Evolutionary conservation across 64 coral and sea anemone species (phyloP).

Genomic region (Porites australiensis): DNA sequence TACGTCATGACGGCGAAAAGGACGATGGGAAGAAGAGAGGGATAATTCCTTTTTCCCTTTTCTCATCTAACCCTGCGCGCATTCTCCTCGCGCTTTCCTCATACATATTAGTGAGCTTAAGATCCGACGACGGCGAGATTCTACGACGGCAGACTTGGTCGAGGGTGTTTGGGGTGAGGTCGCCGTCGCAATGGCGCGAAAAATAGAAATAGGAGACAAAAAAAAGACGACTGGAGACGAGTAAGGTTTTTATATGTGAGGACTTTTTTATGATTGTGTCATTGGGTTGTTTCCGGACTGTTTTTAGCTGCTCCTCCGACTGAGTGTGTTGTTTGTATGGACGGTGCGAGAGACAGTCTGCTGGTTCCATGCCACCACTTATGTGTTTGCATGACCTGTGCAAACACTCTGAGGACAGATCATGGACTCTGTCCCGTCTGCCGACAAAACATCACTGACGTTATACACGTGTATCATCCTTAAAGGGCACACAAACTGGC

Average conservation of each 20-base stretch:
- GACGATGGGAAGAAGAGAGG: too few species aligned
- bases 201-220: too few species aligned
- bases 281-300: not conserved
- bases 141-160: too few species aligned
- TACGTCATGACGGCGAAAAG: too few species aligned
- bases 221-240: too few species aligned
- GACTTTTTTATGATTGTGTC: not conserved
- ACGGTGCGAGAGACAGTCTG: constrained; percentile 23
- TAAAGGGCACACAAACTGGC: not conserved
- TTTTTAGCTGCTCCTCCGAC: not conserved
- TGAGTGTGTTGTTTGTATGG: constrained; percentile 67
- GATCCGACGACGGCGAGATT: too few species aligned
- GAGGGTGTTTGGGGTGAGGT: too few species aligned
- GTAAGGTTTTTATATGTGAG: not conserved
- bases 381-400: constrained; percentile 34
- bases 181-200: too few species aligned
- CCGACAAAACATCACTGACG: constrained; percentile 1
- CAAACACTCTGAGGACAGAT: not conserved
- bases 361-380: constrained; percentile 38
- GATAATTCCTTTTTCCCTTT: too few species aligned
- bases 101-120: too few species aligned
- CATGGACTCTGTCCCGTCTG: constrained; percentile 25
- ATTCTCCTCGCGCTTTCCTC: too few species aligned
- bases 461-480: constrained; percentile 49
- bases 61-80: too few species aligned